Percentiles rank a stretch among this genome's conserved stretches.
phyloP scores from a whole-genome alignment of 2,888 invertebrate species.

The Torymus texanus region DNA sequence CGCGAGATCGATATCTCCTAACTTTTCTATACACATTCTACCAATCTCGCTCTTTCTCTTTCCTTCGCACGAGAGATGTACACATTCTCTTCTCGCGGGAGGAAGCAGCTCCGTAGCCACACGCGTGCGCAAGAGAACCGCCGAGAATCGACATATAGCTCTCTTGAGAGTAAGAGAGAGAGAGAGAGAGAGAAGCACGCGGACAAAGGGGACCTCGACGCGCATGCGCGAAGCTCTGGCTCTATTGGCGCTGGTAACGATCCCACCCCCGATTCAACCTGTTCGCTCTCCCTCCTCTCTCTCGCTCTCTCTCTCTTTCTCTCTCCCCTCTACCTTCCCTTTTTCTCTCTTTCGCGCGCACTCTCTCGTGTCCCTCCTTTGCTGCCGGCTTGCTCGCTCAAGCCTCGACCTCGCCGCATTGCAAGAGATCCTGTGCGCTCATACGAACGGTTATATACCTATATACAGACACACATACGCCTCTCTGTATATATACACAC shows the following conservation, averaged over 20 bases:
- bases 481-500: neutral
- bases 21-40: no score
- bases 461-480: neutral
- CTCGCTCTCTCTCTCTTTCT: conserved; percentile 50
- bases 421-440: conserved; percentile 26
- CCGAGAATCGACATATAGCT: no score
- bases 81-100: no score
- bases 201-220: conserved; percentile 48
- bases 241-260: conserved; percentile 69
- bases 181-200: conserved; percentile 17
- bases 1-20: neutral
- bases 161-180: no score
- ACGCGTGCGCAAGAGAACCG: no score
- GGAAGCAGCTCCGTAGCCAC: no score
- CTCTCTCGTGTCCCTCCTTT: neutral
- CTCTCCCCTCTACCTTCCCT: conserved; percentile 47
- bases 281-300: conserved; percentile 59
- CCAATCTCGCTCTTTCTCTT: conserved; percentile 8
- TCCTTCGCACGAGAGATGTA: no score
- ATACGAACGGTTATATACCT: neutral
- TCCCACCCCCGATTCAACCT: conserved; percentile 65
- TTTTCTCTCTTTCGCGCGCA: conserved; percentile 4
- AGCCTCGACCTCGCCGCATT: conserved; percentile 28
- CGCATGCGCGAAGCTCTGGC: conserved; percentile 67
- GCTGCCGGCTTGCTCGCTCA: conserved; percentile 17